Conservation (phyloP, 2,797 vertebrate species). For the Pyrocephalus nanus region DNA sequence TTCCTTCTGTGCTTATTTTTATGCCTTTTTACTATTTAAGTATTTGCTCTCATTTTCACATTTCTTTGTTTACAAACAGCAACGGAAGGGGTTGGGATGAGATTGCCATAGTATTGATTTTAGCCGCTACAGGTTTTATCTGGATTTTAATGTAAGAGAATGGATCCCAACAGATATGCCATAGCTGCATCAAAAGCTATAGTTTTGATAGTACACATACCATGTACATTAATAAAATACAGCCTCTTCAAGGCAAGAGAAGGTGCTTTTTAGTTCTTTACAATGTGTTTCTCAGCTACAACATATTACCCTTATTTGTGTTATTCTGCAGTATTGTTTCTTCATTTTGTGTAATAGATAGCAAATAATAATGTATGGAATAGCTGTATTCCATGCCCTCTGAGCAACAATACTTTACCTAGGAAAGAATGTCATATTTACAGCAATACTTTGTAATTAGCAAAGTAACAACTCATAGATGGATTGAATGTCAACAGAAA, state of each 20-base stretch:
- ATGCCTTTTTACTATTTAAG: neutral
- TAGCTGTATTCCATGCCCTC: neutral
- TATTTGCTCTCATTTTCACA: neutral
- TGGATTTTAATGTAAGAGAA: neutral
- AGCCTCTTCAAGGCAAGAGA: neutral
- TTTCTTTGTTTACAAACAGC: neutral
- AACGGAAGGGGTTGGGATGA: neutral
- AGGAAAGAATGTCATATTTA: neutral
- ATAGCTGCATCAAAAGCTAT: neutral
- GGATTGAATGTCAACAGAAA: neutral
- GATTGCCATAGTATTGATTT: neutral
- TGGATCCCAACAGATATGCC: neutral
- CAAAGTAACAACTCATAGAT: neutral
- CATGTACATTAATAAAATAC: neutral
- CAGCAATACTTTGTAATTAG: neutral
- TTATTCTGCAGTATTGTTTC: neutral
- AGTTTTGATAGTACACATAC: neutral
- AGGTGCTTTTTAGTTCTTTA: neutral
- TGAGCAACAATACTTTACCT: neutral
- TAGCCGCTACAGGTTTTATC: neutral
- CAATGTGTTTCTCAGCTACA: neutral
- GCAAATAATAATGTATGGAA: neutral
- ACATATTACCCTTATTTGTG: neutral
- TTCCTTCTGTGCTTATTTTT: neutral
- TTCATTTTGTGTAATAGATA: neutral